Conservation (phyloP, 1,140 invertebrate species). For the Phocides pigmalion region DNA sequence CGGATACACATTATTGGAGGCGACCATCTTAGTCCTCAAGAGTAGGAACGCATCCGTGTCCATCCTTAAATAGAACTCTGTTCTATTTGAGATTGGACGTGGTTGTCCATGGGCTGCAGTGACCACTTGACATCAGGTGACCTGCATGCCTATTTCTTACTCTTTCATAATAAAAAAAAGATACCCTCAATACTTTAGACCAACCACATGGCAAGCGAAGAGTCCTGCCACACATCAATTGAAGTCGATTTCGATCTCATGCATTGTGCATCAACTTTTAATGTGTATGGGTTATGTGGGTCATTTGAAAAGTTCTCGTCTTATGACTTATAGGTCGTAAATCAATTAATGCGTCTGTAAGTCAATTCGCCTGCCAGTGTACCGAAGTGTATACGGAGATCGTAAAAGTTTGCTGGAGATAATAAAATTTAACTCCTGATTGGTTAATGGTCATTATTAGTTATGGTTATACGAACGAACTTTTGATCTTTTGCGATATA, state of each 20-base stretch:
- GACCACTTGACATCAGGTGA: no score
- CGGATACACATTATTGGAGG: no score
- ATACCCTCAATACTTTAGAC: no score
- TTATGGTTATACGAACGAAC: slow-evolving; percentile 28
- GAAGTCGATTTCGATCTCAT: background rate
- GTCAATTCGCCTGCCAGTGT: slow-evolving; percentile 29
- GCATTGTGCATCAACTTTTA: background rate
- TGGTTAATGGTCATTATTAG: slow-evolving; percentile 44
- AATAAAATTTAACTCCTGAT: slow-evolving; percentile 55
- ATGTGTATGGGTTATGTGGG: background rate
- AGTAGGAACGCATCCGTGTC: no score
- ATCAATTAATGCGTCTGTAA: slow-evolving; percentile 30
- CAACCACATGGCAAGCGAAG: no score
- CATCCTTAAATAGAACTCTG: no score
- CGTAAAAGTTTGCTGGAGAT: slow-evolving; percentile 42
- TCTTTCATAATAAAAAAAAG: no score
- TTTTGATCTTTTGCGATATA: slow-evolving; percentile 36
- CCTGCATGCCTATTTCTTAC: no score
- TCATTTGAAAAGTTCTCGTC: slow-evolving; percentile 9
- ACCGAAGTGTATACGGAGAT: slow-evolving; percentile 23
- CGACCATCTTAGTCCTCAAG: no score
- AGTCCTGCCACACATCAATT: background rate
- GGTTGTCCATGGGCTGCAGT: no score
- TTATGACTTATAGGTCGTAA: slow-evolving; percentile 1
- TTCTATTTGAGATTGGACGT: no score